Base-by-base conservation (phyloP, 2,113 vertebrate genomes). In the Zootoca vivipara region DNA sequence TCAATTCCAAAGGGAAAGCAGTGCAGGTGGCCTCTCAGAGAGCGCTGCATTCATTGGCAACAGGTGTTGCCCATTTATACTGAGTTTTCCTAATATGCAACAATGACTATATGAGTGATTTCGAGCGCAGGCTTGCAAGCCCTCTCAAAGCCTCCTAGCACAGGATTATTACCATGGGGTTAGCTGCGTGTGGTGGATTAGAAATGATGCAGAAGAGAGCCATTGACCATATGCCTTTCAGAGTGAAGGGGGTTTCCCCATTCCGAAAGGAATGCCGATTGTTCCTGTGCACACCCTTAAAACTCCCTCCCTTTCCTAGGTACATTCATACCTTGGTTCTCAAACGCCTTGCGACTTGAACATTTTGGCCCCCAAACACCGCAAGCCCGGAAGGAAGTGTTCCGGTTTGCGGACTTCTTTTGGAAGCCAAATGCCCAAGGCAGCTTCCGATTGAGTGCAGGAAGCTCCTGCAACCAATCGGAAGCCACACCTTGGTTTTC, bases 21-120 rank as follows among this genome's bases (percentile, higher is more conserved):
- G 15, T 9, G 2, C 33, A 88, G 62, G 86, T 92, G 85, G 13
- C 75, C 64, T 93, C 40, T 28, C 7, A 65, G 64, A 94, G 38
- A 82, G 73, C 24, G 3, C 1, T 33, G 80, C 83, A 13, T 33
- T 92, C 52, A 35, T 78, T 86, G 70, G n/a, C 78, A 91, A 8
- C 70, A 82, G 86, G 79, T 0, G 5, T 30, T 87, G 73, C 28
- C 83, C 91, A 85, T 69, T 52, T 93, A 85, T 93, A 90, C 78
- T 84, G 87, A 87, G 8, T 84, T 85, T 69, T 90, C 78, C 33
- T 92, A 52, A 65, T 87, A 13, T 62, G 89, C 26, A 35, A 62
- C 83, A 30, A 64, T 87, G 30, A 87, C 2, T 72, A 69, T 77
- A 18, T 28, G 90, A 85, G 82, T 74, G 20, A 2, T 89, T 81